phyloP scores from a whole-genome alignment of 2,888 invertebrate genomes.

The Pseudococcus longispinus region DNA sequence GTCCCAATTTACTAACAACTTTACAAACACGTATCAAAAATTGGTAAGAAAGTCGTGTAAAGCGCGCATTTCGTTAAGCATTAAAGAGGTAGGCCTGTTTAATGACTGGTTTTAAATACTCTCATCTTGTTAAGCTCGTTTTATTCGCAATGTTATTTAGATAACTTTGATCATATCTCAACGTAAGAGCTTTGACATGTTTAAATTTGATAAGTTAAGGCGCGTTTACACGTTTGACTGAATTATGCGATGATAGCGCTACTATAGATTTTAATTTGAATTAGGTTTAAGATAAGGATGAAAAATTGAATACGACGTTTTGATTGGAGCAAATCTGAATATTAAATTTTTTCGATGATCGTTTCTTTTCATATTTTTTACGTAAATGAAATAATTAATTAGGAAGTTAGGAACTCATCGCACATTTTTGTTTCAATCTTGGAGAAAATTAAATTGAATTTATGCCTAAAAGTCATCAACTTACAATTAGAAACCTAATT shows the following conservation, averaged over 20 bases:
- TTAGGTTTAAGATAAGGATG: background rate
- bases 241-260: background rate
- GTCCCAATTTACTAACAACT: background rate
- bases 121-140: background rate
- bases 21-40: background rate
- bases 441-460: background rate
- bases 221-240: background rate
- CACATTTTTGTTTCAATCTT: background rate
- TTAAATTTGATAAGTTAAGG: background rate
- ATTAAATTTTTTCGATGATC: background rate
- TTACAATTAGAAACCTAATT: background rate
- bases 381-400: background rate
- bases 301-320: background rate
- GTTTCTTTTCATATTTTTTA: too few relatives aligned
- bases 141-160: background rate
- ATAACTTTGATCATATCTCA: constrained; percentile 4
- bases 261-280: background rate
- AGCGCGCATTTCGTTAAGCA: background rate
- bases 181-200: background rate
- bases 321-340: background rate
- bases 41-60: background rate
- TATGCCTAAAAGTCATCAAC: too few relatives aligned
- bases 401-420: background rate
- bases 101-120: background rate
- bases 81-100: background rate